Base-by-base conservation (phyloP, 1,140 invertebrate species). In the Ceratoteleas bidentatus region DNA sequence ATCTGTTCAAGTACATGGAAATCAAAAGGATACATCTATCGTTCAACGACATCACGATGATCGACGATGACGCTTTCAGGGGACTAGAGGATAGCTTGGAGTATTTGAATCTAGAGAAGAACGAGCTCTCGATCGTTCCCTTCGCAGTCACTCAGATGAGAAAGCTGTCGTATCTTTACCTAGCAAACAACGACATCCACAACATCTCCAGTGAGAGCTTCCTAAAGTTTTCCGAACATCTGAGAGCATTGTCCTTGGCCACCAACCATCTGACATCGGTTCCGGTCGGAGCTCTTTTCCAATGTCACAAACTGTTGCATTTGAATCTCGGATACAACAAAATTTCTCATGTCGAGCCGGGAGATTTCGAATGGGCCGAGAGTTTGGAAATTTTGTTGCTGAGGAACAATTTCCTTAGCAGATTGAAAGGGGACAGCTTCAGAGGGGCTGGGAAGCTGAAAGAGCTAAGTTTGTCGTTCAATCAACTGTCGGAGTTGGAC, bases 401-500 rank as follows among this genome's bases (percentile, higher is more conserved):
- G n/a, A 93, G 96, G 40, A 97, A 97, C 90, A 98, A 98, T 87
- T 93, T 95, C 81, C 94, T 98, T 50, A 94, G 94, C 4, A 93
- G 94, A 86, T 91, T 98, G 45, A 94, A 94, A 85, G 91, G 94
- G 47, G 93, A 95, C 57, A 93, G 95, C 61, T 98, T 98, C 88
- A 92, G 93, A 50, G 93, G 93, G 0, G 90, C 95, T 43, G 93
- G 93, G 49, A 93, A 95, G 78, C 91, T 98, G 57, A 94, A 95
- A 85, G 97, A 98, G 89, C 93, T 98, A 33, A 97, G 96, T 89
- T 90, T 98, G 45, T 97, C 96, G 72, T 98, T 97, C 88, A 98
- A 98, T 89, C 95, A 96, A 83, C 92, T 98, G 38, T 93, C 94
- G 66, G 94, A 96, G 69, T 92, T 97, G 34, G 95, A 96, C 86